Evolutionary conservation across 2,113 vertebrate genomes (phyloP).

Genomic region (Alexandromys fortis): DNA sequence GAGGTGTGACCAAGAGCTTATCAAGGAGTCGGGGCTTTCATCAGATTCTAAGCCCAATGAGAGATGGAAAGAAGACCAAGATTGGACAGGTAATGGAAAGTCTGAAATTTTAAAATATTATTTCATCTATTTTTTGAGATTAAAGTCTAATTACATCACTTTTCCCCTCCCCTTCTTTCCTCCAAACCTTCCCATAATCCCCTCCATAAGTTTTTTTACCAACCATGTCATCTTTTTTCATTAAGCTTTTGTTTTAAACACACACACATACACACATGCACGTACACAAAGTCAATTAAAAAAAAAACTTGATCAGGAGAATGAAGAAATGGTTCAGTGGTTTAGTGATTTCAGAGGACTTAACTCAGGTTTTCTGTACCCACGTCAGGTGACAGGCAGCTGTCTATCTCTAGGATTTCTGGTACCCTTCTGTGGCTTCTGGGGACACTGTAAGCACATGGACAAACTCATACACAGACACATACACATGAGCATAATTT

Average conservation of each 20-base stretch:
- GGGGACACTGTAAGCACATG: background rate
- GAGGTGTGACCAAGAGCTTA: constrained; percentile 20
- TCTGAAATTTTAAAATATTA: background rate
- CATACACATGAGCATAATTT: background rate
- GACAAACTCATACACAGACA: background rate
- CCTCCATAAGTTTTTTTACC: too few species aligned
- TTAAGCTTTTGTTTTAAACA: background rate
- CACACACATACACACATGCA: background rate
- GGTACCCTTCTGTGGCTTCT: background rate
- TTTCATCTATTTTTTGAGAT: background rate
- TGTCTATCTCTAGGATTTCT: background rate
- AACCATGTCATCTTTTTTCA: background rate
- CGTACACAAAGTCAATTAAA: too few species aligned
- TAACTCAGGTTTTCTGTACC: background rate
- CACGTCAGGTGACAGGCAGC: background rate
- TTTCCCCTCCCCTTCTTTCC: background rate
- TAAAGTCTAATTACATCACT: background rate
- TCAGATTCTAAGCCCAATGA: constrained; percentile 56
- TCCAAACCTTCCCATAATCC: background rate
- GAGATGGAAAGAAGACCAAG: background rate
- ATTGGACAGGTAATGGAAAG: background rate
- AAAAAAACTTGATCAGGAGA: background rate
- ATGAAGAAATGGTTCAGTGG: background rate
- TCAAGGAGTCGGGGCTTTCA: constrained; percentile 31
- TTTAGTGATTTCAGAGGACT: background rate